Evolutionary conservation across 2,797 vertebrate genomes (phyloP).

Genomic region (Melanotaenia pygmaea): DNA sequence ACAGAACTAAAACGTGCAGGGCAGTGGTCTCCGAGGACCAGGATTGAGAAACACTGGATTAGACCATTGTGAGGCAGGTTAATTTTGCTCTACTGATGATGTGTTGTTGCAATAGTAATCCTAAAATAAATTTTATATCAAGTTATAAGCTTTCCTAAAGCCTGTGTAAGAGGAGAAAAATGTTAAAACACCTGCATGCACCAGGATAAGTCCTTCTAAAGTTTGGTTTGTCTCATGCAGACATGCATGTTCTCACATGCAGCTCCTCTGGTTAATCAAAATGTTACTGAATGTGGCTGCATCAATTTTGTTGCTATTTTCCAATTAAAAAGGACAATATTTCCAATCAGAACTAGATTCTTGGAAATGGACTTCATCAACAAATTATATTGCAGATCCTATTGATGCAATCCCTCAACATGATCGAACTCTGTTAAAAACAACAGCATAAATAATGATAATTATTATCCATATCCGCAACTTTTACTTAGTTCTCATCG

Average conservation of each 20-base stretch:
- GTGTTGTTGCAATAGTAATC: background rate
- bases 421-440: background rate
- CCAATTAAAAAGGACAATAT: background rate
- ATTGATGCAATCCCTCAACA: background rate
- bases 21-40: no score
- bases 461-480: background rate
- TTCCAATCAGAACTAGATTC: background rate
- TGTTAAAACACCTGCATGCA: no score
- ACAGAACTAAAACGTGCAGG: no score
- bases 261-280: no score
- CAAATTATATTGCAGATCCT: background rate
- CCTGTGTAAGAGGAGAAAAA: no score
- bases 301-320: background rate
- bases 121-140: background rate
- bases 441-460: background rate
- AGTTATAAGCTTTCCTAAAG: no score
- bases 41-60: no score
- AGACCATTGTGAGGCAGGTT: background rate
- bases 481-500: no score
- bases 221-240: background rate
- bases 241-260: background rate
- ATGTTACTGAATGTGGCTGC: no score
- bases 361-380: constrained; percentile 2
- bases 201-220: background rate
- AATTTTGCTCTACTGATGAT: background rate